Evolutionary conservation across 1,140 invertebrate species (phyloP).

Genomic region (Popillia japonica): DNA sequence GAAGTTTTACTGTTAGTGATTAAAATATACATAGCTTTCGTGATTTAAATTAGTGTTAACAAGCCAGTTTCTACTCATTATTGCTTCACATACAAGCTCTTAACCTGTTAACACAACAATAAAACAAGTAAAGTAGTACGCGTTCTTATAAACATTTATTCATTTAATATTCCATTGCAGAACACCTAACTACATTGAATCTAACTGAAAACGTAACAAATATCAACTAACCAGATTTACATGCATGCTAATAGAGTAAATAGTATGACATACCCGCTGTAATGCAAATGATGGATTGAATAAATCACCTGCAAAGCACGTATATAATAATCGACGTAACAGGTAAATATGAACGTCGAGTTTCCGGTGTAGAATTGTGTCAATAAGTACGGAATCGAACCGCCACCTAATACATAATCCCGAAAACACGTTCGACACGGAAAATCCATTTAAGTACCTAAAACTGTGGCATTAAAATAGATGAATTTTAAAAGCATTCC

Average conservation of each 20-base stretch:
- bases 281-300: background rate
- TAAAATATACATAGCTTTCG: no score
- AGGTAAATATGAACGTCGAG: background rate
- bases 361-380: background rate
- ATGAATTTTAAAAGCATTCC: slow-evolving; percentile 47
- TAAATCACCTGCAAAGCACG: background rate
- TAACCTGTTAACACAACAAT: no score
- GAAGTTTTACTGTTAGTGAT: no score
- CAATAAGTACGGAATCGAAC: slow-evolving; percentile 14
- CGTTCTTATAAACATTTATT: no score
- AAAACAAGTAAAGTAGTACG: no score
- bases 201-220: no score
- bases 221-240: no score
- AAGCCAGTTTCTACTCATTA: no score
- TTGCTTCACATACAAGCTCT: no score
- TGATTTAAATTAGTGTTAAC: no score
- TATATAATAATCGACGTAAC: background rate
- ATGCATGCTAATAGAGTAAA: background rate
- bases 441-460: slow-evolving; percentile 49
- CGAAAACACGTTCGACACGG: slow-evolving; percentile 41
- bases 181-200: no score
- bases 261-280: background rate
- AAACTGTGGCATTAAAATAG: slow-evolving; percentile 47
- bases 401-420: background rate
- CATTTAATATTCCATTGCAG: no score